Conservation (phyloP, 2,113 vertebrate species). For the Siniperca chuatsi region DNA sequence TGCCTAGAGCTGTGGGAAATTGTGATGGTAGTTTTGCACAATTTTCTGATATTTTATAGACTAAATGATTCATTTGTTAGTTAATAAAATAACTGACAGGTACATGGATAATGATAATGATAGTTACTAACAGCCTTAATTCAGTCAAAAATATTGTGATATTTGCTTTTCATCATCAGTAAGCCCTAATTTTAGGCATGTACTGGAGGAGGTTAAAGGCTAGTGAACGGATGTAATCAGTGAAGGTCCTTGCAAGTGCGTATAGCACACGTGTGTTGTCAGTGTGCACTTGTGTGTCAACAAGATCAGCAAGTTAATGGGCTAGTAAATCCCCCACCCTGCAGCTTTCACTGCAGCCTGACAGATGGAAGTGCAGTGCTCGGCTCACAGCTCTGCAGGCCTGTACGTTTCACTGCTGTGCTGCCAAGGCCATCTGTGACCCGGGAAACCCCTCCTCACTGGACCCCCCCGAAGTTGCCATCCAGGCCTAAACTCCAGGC, state of each 20-base stretch:
- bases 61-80: not conserved
- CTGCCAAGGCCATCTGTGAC: constrained; percentile 77
- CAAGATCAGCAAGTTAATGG: constrained; percentile 72
- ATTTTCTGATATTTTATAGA: not conserved
- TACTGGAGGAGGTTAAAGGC: not conserved
- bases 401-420: constrained; percentile 23
- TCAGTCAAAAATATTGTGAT: not conserved
- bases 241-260: constrained; percentile 17
- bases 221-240: not conserved
- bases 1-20: no score
- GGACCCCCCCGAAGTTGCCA: not conserved
- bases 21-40: no score
- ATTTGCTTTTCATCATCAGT: not conserved
- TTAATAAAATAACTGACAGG: not conserved
- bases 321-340: constrained; percentile 65
- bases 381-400: constrained; percentile 39
- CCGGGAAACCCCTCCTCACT: not conserved
- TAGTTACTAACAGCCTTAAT: not conserved
- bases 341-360: constrained; percentile 73
- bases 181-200: not conserved
- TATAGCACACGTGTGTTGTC: constrained; percentile 15
- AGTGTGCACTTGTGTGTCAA: constrained; percentile 32
- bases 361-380: constrained; percentile 75
- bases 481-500: constrained; percentile 15
- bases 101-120: not conserved